A percentile compares a stretch with the other conserved stretches of the same genome.
Evolutionary conservation across 2,113 vertebrate species (phyloP).

Genomic region (Candoia aspera): DNA sequence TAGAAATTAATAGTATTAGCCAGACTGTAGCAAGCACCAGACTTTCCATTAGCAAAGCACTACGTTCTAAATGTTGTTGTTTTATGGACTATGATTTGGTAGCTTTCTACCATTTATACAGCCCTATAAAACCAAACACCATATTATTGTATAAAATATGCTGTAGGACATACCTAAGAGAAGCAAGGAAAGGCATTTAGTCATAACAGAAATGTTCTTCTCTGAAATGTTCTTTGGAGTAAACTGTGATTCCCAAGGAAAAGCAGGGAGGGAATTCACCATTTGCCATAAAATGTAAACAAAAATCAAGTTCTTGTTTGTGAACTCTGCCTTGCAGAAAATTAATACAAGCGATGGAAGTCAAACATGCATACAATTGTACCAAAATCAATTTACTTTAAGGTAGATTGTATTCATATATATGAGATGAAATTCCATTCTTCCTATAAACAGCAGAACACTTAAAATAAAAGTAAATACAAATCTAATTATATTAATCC

Average conservation of each 20-base stretch:
- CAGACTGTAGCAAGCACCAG: neutral
- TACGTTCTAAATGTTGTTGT: neutral
- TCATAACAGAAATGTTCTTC: neutral
- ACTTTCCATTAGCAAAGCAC: neutral
- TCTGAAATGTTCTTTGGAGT: neutral
- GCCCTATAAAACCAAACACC: conserved; percentile 2
- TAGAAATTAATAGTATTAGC: neutral
- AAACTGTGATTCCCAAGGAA: neutral
- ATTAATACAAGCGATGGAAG: neutral
- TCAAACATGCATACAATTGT: neutral
- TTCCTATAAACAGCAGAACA: neutral
- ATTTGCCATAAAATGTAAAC: neutral
- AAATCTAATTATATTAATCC: neutral
- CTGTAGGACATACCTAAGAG: neutral
- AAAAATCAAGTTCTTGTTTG: neutral
- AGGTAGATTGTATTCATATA: neutral
- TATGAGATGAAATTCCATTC: neutral
- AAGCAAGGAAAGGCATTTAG: neutral
- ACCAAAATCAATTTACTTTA: neutral
- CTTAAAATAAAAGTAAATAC: neutral
- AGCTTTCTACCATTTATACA: neutral
- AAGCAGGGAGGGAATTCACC: neutral
- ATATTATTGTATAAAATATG: conserved; percentile 12
- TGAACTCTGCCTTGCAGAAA: neutral
- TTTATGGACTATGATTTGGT: neutral